Percentiles rank a stretch among this genome's conserved stretches.
Evolutionary conservation across 2,888 invertebrate species (phyloP).

Genomic region (Ptychoptera contaminata): DNA sequence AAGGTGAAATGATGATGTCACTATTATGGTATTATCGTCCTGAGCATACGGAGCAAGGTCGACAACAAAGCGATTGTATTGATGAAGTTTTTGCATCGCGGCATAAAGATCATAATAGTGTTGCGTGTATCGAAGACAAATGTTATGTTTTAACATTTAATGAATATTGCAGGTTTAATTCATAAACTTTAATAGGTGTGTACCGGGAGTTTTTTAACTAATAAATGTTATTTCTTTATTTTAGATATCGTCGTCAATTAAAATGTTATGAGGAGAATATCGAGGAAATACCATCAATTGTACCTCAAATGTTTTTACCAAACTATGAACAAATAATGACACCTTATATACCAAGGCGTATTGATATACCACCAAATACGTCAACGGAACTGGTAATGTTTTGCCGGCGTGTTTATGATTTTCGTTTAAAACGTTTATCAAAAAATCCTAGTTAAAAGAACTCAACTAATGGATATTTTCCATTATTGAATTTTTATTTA

Average conservation of each 20-base stretch:
- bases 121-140: slow-evolving; percentile 95
- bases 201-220: slow-evolving; percentile 8
- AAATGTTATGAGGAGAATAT: slow-evolving; percentile 64
- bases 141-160: slow-evolving; percentile 92
- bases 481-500: not conserved
- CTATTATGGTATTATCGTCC: slow-evolving; percentile 95
- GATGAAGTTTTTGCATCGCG: slow-evolving; percentile 93
- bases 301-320: slow-evolving; percentile 49
- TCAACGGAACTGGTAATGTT: slow-evolving; percentile 80
- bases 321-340: slow-evolving; percentile 20
- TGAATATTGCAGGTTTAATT: slow-evolving; percentile 80
- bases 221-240: slow-evolving; percentile 14
- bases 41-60: slow-evolving; percentile 87
- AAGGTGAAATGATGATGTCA: slow-evolving; percentile 96
- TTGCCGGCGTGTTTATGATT: slow-evolving; percentile 90
- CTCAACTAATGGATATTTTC: not conserved
- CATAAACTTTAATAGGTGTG: not conserved
- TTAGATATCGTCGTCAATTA: slow-evolving; percentile 71
- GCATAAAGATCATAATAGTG: slow-evolving; percentile 88
- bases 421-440: slow-evolving; percentile 55
- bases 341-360: no score
- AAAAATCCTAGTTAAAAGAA: slow-evolving; percentile 14
- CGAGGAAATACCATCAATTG: slow-evolving; percentile 50
- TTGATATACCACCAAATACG: slow-evolving; percentile 41
- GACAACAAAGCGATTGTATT: slow-evolving; percentile 59